Evolutionary conservation across 2,888 invertebrate species (phyloP).

Genomic region (Pachliopta kotzebuea): DNA sequence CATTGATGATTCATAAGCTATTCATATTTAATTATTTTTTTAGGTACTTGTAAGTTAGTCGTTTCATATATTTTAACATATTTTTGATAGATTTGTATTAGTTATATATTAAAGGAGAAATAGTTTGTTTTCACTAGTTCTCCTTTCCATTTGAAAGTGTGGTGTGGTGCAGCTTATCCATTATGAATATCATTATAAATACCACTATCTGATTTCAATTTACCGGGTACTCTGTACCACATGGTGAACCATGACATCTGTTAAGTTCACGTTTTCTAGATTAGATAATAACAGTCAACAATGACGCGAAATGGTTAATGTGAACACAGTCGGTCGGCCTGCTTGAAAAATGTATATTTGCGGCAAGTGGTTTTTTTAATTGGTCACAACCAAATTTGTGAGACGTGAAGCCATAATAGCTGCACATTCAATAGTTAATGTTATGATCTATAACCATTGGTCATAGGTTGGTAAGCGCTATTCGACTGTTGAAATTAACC

Average conservation of each 20-base stretch:
- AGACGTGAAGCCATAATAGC: not conserved
- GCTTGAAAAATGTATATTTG: too few species aligned
- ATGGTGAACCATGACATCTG: conserved; percentile 27
- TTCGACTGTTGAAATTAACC: too few species aligned
- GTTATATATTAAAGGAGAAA: too few species aligned
- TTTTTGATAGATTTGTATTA: too few species aligned
- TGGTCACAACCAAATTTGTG: not conserved
- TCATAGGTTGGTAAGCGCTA: not conserved
- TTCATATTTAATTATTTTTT: too few species aligned
- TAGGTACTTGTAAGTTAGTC: too few species aligned
- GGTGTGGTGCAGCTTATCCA: conserved; percentile 13
- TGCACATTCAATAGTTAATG: not conserved
- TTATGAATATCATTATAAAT: conserved; percentile 27
- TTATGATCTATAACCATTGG: not conserved
- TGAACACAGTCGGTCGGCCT: not conserved
- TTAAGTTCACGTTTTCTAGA: conserved; percentile 27
- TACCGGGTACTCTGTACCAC: conserved; percentile 18
- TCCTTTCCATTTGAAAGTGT: conserved; percentile 15
- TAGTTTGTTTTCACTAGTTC: not conserved
- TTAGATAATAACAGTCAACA: conserved; percentile 27
- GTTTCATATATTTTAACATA: too few species aligned
- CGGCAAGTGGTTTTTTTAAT: too few species aligned
- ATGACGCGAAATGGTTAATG: conserved; percentile 17
- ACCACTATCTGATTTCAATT: conserved; percentile 28
- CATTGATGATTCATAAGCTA: too few species aligned